Conservation (phyloP, 2,797 vertebrate genomes). For the Cossypha caffra region DNA sequence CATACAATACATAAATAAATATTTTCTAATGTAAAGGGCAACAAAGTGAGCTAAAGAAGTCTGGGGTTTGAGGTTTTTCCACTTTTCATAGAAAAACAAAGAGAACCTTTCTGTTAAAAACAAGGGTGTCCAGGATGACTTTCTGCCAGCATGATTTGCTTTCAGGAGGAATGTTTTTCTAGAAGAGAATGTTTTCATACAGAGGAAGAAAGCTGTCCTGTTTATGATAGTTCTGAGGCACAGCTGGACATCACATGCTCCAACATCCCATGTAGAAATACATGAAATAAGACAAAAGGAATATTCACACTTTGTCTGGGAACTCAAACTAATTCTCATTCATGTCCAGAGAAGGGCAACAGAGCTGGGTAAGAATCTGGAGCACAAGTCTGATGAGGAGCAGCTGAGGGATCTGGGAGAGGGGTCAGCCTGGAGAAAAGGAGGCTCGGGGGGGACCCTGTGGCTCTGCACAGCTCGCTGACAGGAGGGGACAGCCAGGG, state of each 20-base stretch:
- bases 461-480: not conserved
- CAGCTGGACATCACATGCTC: not conserved
- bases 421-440: not conserved
- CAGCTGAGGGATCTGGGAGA: not conserved
- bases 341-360: not conserved
- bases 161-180: not conserved
- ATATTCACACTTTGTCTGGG: not conserved
- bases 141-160: not conserved
- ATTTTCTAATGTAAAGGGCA: not conserved
- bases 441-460: rapidly evolving
- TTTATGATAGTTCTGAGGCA: not conserved
- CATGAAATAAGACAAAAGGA: not conserved
- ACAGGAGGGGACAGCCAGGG: too few species aligned
- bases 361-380: not conserved
- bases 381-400: not conserved
- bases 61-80: not conserved
- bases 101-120: not conserved
- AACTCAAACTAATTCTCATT: not conserved
- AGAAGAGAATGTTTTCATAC: not conserved
- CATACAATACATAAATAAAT: not conserved
- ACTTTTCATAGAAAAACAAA: not conserved
- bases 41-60: not conserved
- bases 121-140: not conserved
- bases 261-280: not conserved
- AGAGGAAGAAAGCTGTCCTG: not conserved